A percentile compares a stretch with the other conserved stretches of the same genome.
These are phyloP conservation scores for Cassiopea andromeda DNA, from an alignment of 30 jellyfish, hydroid and myxozoan species.

Conservation along the genomic window DNA sequence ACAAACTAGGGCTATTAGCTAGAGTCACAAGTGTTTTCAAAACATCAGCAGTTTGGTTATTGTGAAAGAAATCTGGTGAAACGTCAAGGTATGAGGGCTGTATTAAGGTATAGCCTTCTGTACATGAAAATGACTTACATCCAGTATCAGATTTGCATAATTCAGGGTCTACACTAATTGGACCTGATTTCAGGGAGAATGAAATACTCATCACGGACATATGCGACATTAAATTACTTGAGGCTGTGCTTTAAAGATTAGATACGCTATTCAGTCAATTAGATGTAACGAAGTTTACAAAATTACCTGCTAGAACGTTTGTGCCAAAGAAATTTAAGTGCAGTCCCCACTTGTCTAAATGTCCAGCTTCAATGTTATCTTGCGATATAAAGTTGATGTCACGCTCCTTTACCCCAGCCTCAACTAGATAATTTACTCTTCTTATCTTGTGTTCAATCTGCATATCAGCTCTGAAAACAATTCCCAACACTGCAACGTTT, in stretches of 20 bases:
- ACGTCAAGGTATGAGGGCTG: too few relatives aligned
- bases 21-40: too few relatives aligned
- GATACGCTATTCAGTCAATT: neutral
- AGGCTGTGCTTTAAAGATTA: neutral
- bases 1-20: too few relatives aligned
- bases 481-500: slow-evolving; percentile 28
- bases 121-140: too few relatives aligned
- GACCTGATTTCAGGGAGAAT: too few relatives aligned
- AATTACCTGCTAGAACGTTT: slow-evolving; percentile 37
- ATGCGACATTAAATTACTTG: neutral
- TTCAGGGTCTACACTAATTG: too few relatives aligned
- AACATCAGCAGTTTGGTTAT: too few relatives aligned
- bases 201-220: neutral
- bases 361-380: slow-evolving; percentile 20
- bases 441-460: slow-evolving; percentile 24
- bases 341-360: slow-evolving; percentile 39
- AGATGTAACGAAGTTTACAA: slow-evolving; percentile 1
- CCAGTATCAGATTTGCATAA: too few relatives aligned
- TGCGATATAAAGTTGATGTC: slow-evolving; percentile 27
- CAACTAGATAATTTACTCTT: slow-evolving; percentile 20
- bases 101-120: too few relatives aligned
- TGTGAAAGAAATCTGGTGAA: too few relatives aligned
- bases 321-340: slow-evolving; percentile 23
- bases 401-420: slow-evolving; percentile 15
- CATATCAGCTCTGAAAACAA: slow-evolving; percentile 33